A percentile compares a stretch with the other conserved stretches of the same genome.
phyloP scores from a whole-genome alignment of 1,140 invertebrate species.

The Drosophila punjabiensis region DNA sequence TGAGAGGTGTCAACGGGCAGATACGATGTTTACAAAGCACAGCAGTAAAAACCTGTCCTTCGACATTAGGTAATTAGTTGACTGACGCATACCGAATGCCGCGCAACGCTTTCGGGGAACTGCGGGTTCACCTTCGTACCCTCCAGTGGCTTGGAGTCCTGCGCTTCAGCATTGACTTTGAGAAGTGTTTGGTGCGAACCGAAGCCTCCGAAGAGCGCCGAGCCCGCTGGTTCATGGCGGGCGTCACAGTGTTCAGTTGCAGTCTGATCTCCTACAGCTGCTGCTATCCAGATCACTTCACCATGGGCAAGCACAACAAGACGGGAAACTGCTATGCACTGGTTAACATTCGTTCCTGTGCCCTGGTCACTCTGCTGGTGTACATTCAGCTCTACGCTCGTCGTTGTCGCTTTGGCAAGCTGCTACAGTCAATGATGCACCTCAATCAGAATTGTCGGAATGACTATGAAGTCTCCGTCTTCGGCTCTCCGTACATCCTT shows the following conservation, averaged over 20 bases:
- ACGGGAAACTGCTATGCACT: constrained; percentile 31
- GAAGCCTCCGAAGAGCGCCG: neutral
- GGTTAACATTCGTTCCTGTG: constrained; percentile 18
- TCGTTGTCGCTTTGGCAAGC: constrained; percentile 14
- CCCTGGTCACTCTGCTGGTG: constrained; percentile 3
- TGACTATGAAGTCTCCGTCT: no score
- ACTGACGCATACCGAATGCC: constrained; percentile 12
- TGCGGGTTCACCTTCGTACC: constrained; percentile 22
- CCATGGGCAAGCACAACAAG: constrained; percentile 24
- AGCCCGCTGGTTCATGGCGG: neutral
- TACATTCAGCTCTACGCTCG: constrained; percentile 27
- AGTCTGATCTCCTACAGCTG: constrained; percentile 1
- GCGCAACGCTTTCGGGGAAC: constrained; percentile 24
- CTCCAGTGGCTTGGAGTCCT: constrained; percentile 18
- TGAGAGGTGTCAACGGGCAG: neutral
- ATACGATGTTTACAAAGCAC: neutral
- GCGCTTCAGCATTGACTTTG: constrained; percentile 19
- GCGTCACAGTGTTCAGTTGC: neutral
- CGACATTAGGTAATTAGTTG: constrained; percentile 24
- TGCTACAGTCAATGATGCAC: constrained; percentile 12
- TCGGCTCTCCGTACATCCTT: neutral
- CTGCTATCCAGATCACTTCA: constrained; percentile 12
- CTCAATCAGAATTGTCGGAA: neutral
- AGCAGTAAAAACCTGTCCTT: no score
- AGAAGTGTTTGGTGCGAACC: constrained; percentile 4